Conservation (phyloP, 2,113 vertebrate genomes). For the Forbesichthys papilliferus region DNA sequence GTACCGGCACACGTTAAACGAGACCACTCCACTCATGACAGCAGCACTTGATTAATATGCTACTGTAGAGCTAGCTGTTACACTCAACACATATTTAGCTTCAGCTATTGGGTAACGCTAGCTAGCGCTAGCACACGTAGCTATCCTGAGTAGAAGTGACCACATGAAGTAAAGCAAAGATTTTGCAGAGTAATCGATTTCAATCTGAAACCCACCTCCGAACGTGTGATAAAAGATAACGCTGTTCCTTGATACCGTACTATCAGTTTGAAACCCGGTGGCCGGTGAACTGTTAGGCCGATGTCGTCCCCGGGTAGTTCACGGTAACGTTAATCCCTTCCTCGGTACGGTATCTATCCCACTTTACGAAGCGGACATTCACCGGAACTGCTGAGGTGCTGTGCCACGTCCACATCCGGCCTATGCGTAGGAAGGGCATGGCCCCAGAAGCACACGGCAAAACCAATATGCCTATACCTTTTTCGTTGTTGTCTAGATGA, state of each 20-base stretch:
- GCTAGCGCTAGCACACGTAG: conserved; percentile 33
- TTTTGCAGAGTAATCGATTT: not conserved
- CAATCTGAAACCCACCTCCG: conserved; percentile 60
- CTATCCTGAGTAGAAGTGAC: conserved; percentile 10
- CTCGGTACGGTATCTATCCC: conserved; percentile 44
- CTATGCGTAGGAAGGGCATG: conserved; percentile 11
- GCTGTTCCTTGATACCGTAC: conserved; percentile 27
- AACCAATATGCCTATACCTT: not conserved
- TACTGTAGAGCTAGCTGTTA: conserved; percentile 32
- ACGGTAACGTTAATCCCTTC: conserved; percentile 76
- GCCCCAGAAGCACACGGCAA: not conserved
- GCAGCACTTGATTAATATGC: conserved; percentile 53
- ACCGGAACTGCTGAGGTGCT: conserved; percentile 76
- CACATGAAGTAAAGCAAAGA: conserved; percentile 7
- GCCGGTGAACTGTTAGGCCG: conserved; percentile 40
- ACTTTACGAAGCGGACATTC: conserved; percentile 60
- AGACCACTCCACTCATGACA: conserved; percentile 26
- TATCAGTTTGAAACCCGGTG: conserved; percentile 27
- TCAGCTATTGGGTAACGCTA: conserved; percentile 5
- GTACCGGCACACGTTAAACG: conserved; percentile 22
- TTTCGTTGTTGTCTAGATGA: no score
- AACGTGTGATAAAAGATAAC: conserved; percentile 35
- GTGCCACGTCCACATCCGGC: conserved; percentile 82
- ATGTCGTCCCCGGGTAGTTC: conserved; percentile 60
- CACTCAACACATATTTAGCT: not conserved